Evolutionary conservation across 2,113 vertebrate species (phyloP).

Genomic region (Phalacrocorax aristotelis): DNA sequence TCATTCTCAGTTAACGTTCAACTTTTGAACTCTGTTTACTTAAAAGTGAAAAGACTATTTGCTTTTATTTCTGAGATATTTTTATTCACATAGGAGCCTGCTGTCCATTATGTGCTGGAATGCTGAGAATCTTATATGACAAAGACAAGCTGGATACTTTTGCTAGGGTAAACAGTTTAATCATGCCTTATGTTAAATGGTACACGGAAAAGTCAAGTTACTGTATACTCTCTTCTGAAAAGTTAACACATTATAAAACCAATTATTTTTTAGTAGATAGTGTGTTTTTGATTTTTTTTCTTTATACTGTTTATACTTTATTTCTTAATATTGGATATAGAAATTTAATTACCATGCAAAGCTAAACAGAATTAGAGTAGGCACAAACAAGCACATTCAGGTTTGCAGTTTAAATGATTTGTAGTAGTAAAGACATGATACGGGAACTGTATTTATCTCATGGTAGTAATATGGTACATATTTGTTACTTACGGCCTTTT

Average conservation of each 20-base stretch:
- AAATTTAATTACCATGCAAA: background rate
- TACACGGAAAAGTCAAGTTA: background rate
- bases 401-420: background rate
- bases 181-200: background rate
- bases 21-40: background rate
- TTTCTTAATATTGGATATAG: background rate
- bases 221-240: background rate
- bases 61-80: conserved; percentile 8
- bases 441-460: background rate
- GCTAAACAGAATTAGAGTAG: background rate
- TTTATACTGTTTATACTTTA: background rate
- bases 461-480: background rate
- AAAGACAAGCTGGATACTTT: conserved; percentile 92
- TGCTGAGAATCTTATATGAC: conserved; percentile 92
- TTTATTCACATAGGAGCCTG: conserved; percentile 83
- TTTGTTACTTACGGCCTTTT: background rate
- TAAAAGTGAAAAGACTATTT: background rate
- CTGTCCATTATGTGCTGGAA: conserved; percentile 92
- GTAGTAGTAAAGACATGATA: background rate
- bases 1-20: background rate
- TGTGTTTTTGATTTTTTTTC: background rate
- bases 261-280: background rate
- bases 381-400: background rate
- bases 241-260: background rate
- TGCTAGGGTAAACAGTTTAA: conserved; percentile 81